Conservation (phyloP, 2,888 invertebrate species). For the Chloroclysta siterata region DNA sequence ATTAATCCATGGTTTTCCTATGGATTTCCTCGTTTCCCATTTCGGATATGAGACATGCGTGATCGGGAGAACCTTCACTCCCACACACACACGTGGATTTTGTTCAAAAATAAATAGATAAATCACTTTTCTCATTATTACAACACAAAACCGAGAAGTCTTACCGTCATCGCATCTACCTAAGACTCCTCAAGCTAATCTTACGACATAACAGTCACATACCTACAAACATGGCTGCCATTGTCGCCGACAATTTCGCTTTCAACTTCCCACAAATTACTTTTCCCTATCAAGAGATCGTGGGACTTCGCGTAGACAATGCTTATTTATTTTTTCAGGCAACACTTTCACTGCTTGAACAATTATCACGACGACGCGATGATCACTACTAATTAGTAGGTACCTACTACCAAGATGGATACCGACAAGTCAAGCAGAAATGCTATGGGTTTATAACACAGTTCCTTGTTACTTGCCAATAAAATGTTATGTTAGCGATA, state of each 20-base stretch:
- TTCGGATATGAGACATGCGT: not conserved
- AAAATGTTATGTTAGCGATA: too few relatives aligned
- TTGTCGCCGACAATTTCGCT: constrained; percentile 75
- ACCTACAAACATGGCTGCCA: constrained; percentile 51
- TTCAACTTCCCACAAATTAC: constrained; percentile 78
- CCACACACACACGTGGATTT: too few relatives aligned
- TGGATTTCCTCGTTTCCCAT: not conserved
- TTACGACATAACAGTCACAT: constrained; percentile 47
- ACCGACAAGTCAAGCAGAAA: constrained; percentile 19
- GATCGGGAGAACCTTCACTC: too few relatives aligned
- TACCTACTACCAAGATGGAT: not conserved
- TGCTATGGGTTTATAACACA: constrained; percentile 10
- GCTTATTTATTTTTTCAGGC: constrained; percentile 72
- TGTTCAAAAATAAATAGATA: too few relatives aligned
- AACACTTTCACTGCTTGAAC: constrained; percentile 75
- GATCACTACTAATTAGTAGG: constrained; percentile 54
- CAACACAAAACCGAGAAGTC: constrained; percentile 24
- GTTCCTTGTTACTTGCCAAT: too few relatives aligned
- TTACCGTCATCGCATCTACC: constrained; percentile 38
- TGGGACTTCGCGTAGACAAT: constrained; percentile 75
- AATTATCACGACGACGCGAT: constrained; percentile 59
- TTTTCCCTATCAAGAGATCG: constrained; percentile 81
- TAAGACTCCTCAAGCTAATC: constrained; percentile 38
- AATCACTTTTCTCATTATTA: constrained; percentile 21
- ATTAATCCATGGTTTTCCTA: too few relatives aligned